A percentile compares a stretch with the other conserved stretches of the same genome.
These are phyloP conservation scores for Drosophila lowei DNA, from an alignment of 1,140 invertebrate species.

Conservation along the genomic window DNA sequence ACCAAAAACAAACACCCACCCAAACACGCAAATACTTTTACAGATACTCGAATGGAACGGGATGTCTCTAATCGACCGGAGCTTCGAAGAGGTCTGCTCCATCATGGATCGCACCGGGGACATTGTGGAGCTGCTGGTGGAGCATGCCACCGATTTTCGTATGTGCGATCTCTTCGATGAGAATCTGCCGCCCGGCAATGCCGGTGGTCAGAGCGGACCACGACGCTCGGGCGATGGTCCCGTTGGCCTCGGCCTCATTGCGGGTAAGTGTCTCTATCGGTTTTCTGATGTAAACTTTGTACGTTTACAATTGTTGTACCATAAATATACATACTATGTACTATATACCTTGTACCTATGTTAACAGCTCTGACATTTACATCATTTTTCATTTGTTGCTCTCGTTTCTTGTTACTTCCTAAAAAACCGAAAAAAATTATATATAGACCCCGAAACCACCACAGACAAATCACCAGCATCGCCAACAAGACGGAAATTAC, in stretches of 20 bases:
- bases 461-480: conserved; percentile 92
- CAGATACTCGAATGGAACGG: conserved; percentile 92
- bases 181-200: conserved; percentile 78
- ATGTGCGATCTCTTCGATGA: conserved; percentile 88
- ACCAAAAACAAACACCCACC: background rate
- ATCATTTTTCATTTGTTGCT: conserved; percentile 73
- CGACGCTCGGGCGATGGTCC: conserved; percentile 79
- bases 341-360: conserved; percentile 25
- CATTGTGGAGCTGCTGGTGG: conserved; percentile 91
- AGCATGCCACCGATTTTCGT: conserved; percentile 89
- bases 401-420: conserved; percentile 75
- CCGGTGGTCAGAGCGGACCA: conserved; percentile 72
- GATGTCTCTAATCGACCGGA: conserved; percentile 92
- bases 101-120: conserved; percentile 93
- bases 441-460: conserved; percentile 84
- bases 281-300: too few species aligned
- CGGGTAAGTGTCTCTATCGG: conserved; percentile 60
- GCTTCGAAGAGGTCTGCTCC: conserved; percentile 93
- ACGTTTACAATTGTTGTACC: too few species aligned
- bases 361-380: conserved; percentile 51
- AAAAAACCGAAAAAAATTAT: conserved; percentile 30
- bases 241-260: conserved; percentile 76
- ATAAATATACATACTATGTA: conserved; percentile 8
- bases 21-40: background rate
- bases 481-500: conserved; percentile 94